These are phyloP conservation scores for Salminus brasiliensis DNA, from an alignment of 2,113 vertebrate species.

Conservation along the genomic window DNA sequence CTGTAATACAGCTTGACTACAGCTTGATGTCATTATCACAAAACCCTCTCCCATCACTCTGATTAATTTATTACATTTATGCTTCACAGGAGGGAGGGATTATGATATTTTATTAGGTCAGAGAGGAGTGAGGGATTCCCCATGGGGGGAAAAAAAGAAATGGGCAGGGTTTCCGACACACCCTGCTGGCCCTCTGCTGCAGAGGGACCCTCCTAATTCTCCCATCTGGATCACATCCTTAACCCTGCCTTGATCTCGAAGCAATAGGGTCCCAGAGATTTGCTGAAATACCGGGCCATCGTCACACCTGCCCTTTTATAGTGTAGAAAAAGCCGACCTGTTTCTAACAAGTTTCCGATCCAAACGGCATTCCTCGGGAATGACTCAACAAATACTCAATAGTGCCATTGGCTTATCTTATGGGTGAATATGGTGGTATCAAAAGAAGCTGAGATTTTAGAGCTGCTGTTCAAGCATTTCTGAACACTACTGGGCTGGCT, in stretches of 20 bases:
- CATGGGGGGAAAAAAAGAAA: constrained; percentile 53
- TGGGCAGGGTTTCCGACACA: constrained; percentile 73
- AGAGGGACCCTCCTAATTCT: constrained; percentile 54
- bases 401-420: neutral
- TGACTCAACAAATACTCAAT: neutral
- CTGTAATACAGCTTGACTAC: neutral
- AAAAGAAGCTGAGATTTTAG: neutral
- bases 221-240: neutral
- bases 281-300: neutral
- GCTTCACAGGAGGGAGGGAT: neutral
- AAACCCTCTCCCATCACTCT: constrained; percentile 8
- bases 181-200: constrained; percentile 67
- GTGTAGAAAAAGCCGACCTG: neutral
- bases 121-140: constrained; percentile 69
- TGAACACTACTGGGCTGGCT: neutral
- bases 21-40: neutral
- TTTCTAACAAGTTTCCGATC: neutral
- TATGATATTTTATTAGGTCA: constrained; percentile 43
- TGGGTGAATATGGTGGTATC: neutral
- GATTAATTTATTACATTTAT: constrained; percentile 21
- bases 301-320: neutral
- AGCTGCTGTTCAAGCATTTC: neutral
- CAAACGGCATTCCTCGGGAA: neutral
- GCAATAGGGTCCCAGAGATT: neutral
- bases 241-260: neutral